These are phyloP conservation scores for Ennomos erosarius DNA, from an alignment of 2,888 invertebrate genomes.

Conservation along the genomic window DNA sequence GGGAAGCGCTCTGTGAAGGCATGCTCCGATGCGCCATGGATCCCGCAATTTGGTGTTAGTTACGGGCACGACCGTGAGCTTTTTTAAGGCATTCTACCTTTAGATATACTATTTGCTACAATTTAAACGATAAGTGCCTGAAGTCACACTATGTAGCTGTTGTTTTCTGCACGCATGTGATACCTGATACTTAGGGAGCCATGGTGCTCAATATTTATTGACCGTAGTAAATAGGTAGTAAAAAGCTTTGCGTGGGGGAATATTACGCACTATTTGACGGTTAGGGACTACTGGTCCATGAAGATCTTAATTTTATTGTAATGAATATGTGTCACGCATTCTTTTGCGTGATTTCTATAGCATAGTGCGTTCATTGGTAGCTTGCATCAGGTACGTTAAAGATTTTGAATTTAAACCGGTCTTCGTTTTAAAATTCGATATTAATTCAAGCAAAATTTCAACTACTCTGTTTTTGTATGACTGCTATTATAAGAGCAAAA, in stretches of 20 bases:
- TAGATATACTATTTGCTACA: slow-evolving; percentile 34
- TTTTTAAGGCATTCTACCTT: slow-evolving; percentile 26
- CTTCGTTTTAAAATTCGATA: too few species aligned
- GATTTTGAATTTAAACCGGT: too few species aligned
- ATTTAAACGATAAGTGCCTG: slow-evolving; percentile 35
- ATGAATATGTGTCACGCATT: slow-evolving; percentile 23
- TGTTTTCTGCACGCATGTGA: slow-evolving; percentile 30
- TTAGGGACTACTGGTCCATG: slow-evolving; percentile 27
- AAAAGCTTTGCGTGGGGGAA: slow-evolving; percentile 21
- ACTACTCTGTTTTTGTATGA: too few species aligned
- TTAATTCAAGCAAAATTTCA: too few species aligned
- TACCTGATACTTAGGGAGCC: neutral
- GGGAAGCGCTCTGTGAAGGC: slow-evolving; percentile 74
- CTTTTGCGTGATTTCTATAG: neutral
- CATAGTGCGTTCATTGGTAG: too few species aligned
- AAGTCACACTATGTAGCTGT: slow-evolving; percentile 36
- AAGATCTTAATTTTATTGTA: slow-evolving; percentile 16
- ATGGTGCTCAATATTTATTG: slow-evolving; percentile 19
- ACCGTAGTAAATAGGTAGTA: slow-evolving; percentile 7
- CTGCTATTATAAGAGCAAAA: too few species aligned
- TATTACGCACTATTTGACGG: slow-evolving; percentile 23
- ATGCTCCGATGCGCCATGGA: slow-evolving; percentile 42
- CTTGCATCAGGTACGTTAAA: too few species aligned
- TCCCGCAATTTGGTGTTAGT: slow-evolving; percentile 66
- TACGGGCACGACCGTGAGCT: slow-evolving; percentile 57